phyloP scores from a whole-genome alignment of 2,888 invertebrate species.

The Philereme vetulata region DNA sequence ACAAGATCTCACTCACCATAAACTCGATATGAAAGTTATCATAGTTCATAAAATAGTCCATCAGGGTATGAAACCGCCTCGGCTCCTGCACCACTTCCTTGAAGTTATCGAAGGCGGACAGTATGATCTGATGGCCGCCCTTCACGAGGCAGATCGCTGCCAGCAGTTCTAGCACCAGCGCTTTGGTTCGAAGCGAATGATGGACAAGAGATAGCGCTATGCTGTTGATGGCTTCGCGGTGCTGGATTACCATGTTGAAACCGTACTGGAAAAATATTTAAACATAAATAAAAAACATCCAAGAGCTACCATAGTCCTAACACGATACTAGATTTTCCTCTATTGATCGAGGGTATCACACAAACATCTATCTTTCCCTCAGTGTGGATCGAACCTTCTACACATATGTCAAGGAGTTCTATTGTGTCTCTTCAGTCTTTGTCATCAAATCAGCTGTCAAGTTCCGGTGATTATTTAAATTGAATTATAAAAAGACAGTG shows the following conservation, averaged over 20 bases:
- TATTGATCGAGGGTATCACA: no score
- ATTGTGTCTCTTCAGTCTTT: no score
- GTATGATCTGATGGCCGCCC: slow-evolving; percentile 99
- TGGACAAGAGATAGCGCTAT: slow-evolving; percentile 98
- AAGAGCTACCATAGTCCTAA: no score
- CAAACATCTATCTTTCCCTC: no score
- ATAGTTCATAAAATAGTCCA: slow-evolving; percentile 98
- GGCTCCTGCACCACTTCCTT: slow-evolving; percentile 95
- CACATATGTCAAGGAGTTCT: no score
- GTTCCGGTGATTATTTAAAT: no score
- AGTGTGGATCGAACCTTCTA: no score
- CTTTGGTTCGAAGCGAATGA: slow-evolving; percentile 98
- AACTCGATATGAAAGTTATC: slow-evolving; percentile 99
- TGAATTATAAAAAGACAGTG: no score
- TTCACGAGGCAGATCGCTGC: slow-evolving; percentile 99
- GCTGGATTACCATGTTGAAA: slow-evolving; percentile 99
- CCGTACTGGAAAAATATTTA: slow-evolving; percentile 88
- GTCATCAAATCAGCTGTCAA: no score
- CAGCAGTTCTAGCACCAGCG: slow-evolving; percentile 96
- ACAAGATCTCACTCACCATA: slow-evolving; percentile 86
- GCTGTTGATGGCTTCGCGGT: slow-evolving; percentile 98
- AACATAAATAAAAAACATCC: neutral
- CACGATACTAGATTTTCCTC: no score
- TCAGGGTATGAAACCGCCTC: slow-evolving; percentile 96
- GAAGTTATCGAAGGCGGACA: slow-evolving; percentile 98